Evolutionary conservation across 2,113 vertebrate genomes (phyloP).

Genomic region (Bombycilla garrulus): DNA sequence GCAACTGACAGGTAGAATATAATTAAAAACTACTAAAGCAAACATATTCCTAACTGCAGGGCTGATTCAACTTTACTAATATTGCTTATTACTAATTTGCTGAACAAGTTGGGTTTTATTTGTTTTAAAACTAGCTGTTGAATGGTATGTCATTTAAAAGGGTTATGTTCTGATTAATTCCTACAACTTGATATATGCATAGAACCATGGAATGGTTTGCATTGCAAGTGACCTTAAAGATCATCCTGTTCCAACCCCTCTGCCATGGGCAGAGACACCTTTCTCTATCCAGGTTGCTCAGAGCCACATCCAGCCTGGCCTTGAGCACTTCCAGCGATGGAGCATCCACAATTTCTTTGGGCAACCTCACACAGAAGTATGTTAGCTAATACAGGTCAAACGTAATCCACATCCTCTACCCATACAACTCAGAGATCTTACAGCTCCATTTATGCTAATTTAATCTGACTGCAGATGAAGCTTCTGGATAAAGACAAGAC

Average conservation of each 20-base stretch:
- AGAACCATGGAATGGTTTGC: background rate
- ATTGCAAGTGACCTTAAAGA: background rate
- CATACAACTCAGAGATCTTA: accelerated
- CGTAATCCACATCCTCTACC: background rate
- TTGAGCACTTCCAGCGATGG: background rate
- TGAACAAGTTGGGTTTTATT: background rate
- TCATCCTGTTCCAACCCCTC: background rate
- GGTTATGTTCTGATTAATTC: background rate
- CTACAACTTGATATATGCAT: background rate
- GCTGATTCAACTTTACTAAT: background rate
- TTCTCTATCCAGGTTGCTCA: background rate
- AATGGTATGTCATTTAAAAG: background rate
- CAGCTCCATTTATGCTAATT: background rate
- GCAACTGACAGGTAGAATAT: background rate
- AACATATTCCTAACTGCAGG: background rate
- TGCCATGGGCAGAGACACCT: background rate
- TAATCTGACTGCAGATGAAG: background rate
- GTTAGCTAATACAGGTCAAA: background rate
- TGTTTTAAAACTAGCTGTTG: background rate
- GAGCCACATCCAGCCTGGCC: background rate
- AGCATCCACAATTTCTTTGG: accelerated
- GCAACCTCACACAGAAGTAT: background rate
- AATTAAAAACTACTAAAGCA: constrained; percentile 15
- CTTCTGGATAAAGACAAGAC: background rate
- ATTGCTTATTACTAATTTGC: background rate